Base-by-base conservation (phyloP, 2,797 vertebrate genomes). In the Alcedo quadribrachys region DNA sequence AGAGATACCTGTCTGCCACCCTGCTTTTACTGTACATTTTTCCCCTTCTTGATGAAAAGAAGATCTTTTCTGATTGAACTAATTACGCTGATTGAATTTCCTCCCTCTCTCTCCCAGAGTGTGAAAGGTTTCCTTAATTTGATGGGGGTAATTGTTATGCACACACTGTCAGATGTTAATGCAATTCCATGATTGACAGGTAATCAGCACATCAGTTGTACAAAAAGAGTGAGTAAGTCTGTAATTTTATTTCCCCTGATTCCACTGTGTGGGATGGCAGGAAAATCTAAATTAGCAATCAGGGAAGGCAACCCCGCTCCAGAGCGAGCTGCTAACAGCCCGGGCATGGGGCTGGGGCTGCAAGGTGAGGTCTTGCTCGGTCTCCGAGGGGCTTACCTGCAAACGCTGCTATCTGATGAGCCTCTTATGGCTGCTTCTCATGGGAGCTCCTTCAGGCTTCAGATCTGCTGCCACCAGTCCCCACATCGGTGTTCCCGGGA, bases 161-260 rank as follows among this genome's bases (percentile, higher is more conserved):
- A 97, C 97, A 98, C 97, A 98, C 97, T 98, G 97, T 98, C 98
- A 98, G 98, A 98, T 98, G 98, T 98, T 98, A 98, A 98, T 97
- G 96, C 93, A 87, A 95, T 96, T 97, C 97, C 43, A 69, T 98
- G 98, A 98, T 96, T 98, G 98, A 98, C 98, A 98, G 98, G 97
- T 98, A 99, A 99, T 99, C 98, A 98, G 97, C 96, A 85, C 98
- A 98, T 98, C 98, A 98, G 97, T 97, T 98, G 96, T 96, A 97
- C 97, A 98, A 96, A 98, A 98, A 98, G 97, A 98, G 98, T 96
- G 97, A 98, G 98, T 98, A 98, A 98, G 93, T 97, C 92, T 95
- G 97, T 98, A 98, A 98, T 98, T 98, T 98, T 97, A 98, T 97
- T 98, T 98, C 97, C 97, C 97, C 93, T 96, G 97, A 97, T 97